Evolutionary conservation across 1,140 invertebrate genomes (phyloP), one percentile per base, ranked within the genome.

Genomic region (Gonatopus flavifemur): DNA sequence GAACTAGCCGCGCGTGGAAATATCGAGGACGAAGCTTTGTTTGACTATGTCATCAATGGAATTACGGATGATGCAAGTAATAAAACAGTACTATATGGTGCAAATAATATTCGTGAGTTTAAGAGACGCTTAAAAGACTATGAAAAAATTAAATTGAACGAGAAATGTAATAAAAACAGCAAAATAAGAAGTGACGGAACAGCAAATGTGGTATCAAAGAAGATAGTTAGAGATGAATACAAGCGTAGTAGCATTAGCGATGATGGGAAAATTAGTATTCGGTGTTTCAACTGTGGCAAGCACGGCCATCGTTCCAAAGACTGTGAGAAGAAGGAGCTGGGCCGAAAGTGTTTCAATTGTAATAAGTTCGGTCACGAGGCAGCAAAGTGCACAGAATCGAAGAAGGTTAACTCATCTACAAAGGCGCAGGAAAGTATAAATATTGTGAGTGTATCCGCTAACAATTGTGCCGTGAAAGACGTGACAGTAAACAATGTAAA

Each of bases 1-100:
- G 67, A 71, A 57, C 31, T 71, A 8, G 67, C 62, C 0, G 47
- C 24, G n/a, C 7, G 57, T 39, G 55, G 47, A 12, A 58, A 55
- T 0, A 56, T 69, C 2, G 62, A 69, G 36, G 39, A 55, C 50
- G 3, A 53, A 52, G 55, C 55, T 0, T 9, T 70, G 0, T 49
- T 64, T 7, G 47, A 61, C 21, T 58, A 64, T 16, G 31, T 61
- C 0, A 64, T 59, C n/a, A 47, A 64, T 10, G 58, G 58, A 0
- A 55, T 59, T 3, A 38, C 52, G 0, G 62, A 64, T 21, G 30
- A 53, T 3, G 32, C 50, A 10, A 42, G 40, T 31, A 50, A 42
- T 47, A 47, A 55, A 43, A 36, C 38, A 15, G 47, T 55, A 15
- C 20, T 50, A 19, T 55, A 47, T 19, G 53, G 42, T n/a, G 25